A percentile compares a stretch with the other conserved stretches of the same genome.
These are phyloP conservation scores for Mellivora capensis DNA, from an alignment of 2,113 vertebrate genomes.

Conservation along the genomic window DNA sequence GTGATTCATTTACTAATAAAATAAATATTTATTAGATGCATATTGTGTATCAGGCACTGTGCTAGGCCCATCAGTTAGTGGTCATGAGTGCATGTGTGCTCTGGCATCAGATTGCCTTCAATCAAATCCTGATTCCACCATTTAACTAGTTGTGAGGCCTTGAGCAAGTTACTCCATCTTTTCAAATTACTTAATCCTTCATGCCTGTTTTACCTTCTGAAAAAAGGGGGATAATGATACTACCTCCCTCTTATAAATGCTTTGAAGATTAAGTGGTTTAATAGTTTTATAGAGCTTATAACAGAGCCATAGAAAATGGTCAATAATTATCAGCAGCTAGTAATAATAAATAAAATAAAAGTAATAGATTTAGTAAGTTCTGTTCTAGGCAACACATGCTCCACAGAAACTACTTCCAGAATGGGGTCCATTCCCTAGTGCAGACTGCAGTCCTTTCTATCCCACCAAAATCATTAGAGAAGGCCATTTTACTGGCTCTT, in stretches of 20 bases:
- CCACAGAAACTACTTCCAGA: neutral
- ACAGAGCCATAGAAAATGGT: neutral
- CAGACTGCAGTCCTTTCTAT: neutral
- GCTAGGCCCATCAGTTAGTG: neutral
- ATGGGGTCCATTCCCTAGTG: neutral
- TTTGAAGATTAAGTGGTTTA: conserved; percentile 6
- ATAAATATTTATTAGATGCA: conserved; percentile 19
- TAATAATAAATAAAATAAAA: conserved; percentile 34
- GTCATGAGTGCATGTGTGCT: neutral
- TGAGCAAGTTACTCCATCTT: neutral
- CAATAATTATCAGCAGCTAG: neutral
- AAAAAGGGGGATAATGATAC: neutral
- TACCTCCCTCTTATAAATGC: neutral
- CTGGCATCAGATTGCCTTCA: neutral
- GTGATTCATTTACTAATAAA: neutral
- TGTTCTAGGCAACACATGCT: neutral
- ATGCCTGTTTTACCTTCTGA: neutral
- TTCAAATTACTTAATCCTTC: neutral
- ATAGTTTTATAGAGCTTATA: neutral
- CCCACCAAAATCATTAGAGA: neutral
- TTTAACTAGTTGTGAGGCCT: neutral
- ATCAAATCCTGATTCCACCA: neutral
- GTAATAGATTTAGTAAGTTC: neutral
- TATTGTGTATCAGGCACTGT: neutral
- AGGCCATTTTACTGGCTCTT: neutral